A percentile compares a stretch with the other conserved stretches of the same genome.
Conservation (phyloP, 2,113 vertebrate species). For the Nipponia nippon region DNA sequence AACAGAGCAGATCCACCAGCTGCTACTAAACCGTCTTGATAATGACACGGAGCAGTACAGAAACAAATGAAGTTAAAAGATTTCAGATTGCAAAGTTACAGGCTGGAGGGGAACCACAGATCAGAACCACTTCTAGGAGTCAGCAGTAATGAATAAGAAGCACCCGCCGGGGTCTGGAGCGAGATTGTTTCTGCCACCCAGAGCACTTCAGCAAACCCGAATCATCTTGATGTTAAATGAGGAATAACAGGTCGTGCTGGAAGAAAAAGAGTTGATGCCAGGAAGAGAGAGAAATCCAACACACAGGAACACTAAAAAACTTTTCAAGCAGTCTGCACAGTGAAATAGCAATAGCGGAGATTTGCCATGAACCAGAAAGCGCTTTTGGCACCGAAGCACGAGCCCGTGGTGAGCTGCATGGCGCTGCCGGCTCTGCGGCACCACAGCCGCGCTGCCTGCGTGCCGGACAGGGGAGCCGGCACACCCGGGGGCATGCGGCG, state of each 20-base stretch:
- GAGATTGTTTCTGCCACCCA: neutral
- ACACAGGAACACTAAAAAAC: neutral
- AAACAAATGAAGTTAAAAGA: neutral
- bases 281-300: neutral
- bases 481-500: neutral
- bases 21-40: neutral
- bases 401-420: rapidly evolving
- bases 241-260: neutral
- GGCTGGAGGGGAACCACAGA: neutral
- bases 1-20: neutral
- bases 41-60: neutral
- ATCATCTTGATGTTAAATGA: neutral
- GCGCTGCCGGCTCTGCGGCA: neutral
- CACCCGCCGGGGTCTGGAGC: neutral
- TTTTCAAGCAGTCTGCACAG: neutral
- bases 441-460: neutral
- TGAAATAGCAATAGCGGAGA: neutral
- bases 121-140: neutral
- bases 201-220: neutral
- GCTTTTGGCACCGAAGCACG: rapidly evolving
- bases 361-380: neutral
- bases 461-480: neutral
- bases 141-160: neutral
- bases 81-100: neutral
- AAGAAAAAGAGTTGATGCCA: neutral